Evolutionary conservation across 1,140 invertebrate species (phyloP), one percentile per base, ranked within the genome.

Genomic region (Tyrophagus putrescentiae): DNA sequence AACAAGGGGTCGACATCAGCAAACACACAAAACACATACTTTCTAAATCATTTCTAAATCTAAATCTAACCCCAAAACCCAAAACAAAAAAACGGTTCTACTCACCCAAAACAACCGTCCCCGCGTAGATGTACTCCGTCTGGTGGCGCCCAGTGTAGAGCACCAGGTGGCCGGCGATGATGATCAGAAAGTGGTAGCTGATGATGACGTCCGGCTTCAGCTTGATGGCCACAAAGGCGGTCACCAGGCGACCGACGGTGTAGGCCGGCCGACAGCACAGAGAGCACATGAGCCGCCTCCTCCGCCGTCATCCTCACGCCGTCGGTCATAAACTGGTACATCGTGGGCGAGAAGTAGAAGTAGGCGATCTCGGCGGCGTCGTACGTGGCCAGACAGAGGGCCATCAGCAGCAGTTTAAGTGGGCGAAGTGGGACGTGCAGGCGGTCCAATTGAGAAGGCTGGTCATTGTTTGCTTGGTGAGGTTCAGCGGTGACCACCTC

Each of bases 141-240:
- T 9, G 11, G 34, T 44, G 5, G 13, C 16, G 41, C 21, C 57
- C 57, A 13, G 33, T 33, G 50, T 44, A 59, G 16, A 59, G 41
- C n/a, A 42, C 11, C 18, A 23, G 13, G 23, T 42, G 36, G n/a
- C 16, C 57, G 2, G 33, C 27, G 34, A 59, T 59, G 18, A 59
- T 29, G 9, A 59, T 59, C 11, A 59, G 18, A 29, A 44, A 59
- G 33, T 59, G 57, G 36, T 59, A 59, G 13, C n/a, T n/a, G 9
- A 59, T 59, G 7, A 59, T 59, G n/a, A 59, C 39, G 11, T 59
- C 36, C 2, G 57, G 39, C 4, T 9, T 45, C 7, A 59, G 7
- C 50, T 59, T 59, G 5, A 59, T 7, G 13, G 57, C 28, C 16
- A 59, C 34, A 29, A 59, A 59, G 31, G 57, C 34, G 9, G 36